Evolutionary conservation across 92 coral and sea anemone species (phyloP).

Genomic region (Zoanthus sansibaricus): DNA sequence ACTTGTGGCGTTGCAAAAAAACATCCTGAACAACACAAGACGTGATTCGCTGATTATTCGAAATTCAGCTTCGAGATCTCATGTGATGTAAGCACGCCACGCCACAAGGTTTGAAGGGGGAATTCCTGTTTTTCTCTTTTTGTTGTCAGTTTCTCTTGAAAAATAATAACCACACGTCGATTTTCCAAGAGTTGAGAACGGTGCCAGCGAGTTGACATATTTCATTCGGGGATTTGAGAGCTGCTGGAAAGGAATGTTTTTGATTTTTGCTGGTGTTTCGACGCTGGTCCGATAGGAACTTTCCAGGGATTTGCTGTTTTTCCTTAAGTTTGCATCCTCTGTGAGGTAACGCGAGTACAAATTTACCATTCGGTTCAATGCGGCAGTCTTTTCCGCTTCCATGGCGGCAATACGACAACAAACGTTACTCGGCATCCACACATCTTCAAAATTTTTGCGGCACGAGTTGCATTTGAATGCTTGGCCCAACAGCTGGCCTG

Average conservation of each 20-base stretch:
- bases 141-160: conserved; percentile 87
- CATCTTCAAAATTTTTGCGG: conserved; percentile 82
- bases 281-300: conserved; percentile 9
- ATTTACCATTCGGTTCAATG: conserved; percentile 54
- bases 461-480: conserved; percentile 85
- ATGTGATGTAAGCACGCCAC: conserved; percentile 82
- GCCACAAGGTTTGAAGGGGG: conserved; percentile 97
- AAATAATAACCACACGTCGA: conserved; percentile 95
- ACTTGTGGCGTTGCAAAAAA: background rate
- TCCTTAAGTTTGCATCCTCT: conserved; percentile 35
- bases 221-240: conserved; percentile 69
- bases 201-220: conserved; percentile 89
- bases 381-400: conserved; percentile 41
- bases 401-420: conserved; percentile 78
- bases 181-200: conserved; percentile 93
- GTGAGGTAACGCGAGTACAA: conserved; percentile 73
- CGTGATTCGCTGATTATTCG: background rate
- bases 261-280: conserved; percentile 2
- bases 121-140: conserved; percentile 91
- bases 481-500: conserved; percentile 83
- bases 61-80: background rate
- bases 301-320: conserved; percentile 14
- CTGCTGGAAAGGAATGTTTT: conserved; percentile 52
- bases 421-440: conserved; percentile 93
- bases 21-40: background rate